Conservation (phyloP, 1,140 invertebrate species). For the Drosophila setifemur region DNA sequence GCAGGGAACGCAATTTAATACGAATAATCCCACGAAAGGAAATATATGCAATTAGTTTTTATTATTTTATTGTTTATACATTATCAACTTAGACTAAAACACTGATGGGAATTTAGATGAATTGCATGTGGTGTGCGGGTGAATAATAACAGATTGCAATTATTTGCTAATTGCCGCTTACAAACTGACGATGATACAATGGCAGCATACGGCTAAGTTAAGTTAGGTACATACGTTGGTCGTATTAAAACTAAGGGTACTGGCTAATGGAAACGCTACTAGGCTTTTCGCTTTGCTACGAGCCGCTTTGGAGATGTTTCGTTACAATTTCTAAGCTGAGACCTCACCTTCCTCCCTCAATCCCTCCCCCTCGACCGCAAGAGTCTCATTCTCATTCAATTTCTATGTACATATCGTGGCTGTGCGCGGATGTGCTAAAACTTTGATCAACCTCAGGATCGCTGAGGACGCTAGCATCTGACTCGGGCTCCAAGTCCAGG, state of each 20-base stretch:
- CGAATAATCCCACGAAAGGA: too few relatives aligned
- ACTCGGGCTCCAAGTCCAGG: slow-evolving; percentile 11
- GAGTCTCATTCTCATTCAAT: slow-evolving; percentile 39
- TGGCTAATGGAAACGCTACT: slow-evolving; percentile 32
- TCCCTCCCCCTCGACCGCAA: too few relatives aligned
- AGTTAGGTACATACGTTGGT: slow-evolving; percentile 61
- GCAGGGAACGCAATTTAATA: too few relatives aligned
- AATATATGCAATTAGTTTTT: slow-evolving; percentile 11
- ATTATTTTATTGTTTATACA: slow-evolving; percentile 23
- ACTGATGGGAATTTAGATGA: slow-evolving; percentile 39
- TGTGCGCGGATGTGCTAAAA: slow-evolving; percentile 17
- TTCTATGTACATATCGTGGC: slow-evolving; percentile 52
- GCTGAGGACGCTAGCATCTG: slow-evolving; percentile 47
- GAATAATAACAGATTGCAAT: slow-evolving; percentile 42
- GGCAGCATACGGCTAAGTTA: slow-evolving; percentile 37
- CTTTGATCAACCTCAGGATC: slow-evolving; percentile 67
- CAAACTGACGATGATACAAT: slow-evolving; percentile 36
- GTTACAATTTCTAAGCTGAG: slow-evolving; percentile 15
- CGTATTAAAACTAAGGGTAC: slow-evolving; percentile 27
- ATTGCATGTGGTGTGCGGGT: slow-evolving; percentile 26
- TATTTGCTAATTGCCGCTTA: slow-evolving; percentile 45
- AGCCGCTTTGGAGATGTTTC: slow-evolving; percentile 66
- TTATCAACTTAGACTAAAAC: slow-evolving; percentile 27
- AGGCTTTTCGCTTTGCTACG: slow-evolving; percentile 51
- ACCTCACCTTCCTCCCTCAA: background rate